These are phyloP conservation scores for Amphiprion percula DNA, from an alignment of 2,113 vertebrate genomes.

Conservation along the genomic window DNA sequence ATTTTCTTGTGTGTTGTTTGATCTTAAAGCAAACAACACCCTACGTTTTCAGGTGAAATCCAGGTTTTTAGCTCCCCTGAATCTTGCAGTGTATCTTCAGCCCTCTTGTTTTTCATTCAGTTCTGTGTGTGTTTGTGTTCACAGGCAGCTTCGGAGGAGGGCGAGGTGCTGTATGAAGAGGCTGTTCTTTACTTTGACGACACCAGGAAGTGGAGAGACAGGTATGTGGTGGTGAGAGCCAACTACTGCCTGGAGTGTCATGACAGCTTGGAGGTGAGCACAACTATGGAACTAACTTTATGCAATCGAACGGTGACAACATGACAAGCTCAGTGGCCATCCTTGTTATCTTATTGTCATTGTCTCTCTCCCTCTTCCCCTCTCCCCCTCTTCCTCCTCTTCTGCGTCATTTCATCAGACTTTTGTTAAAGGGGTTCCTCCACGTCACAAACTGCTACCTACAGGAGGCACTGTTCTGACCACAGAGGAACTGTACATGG, in stretches of 20 bases:
- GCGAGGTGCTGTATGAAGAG: conserved; percentile 86
- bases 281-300: background rate
- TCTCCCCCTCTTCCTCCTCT: background rate
- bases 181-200: conserved; percentile 86
- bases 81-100: too few species aligned
- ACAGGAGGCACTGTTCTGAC: conserved; percentile 90
- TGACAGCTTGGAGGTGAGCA: conserved; percentile 89
- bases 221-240: conserved; percentile 89
- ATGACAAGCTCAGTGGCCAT: background rate
- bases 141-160: conserved; percentile 78
- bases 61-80: too few species aligned
- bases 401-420: conserved; percentile 62
- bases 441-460: conserved; percentile 87
- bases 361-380: too few species aligned
- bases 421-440: conserved; percentile 83
- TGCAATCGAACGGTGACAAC: background rate
- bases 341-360: too few species aligned
- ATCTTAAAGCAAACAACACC: too few species aligned
- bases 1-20: too few species aligned
- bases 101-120: too few species aligned
- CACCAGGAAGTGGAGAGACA: conserved; percentile 91
- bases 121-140: background rate
- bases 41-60: too few species aligned
- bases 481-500: conserved; percentile 89
- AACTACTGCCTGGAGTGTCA: conserved; percentile 91